Base-by-base conservation (phyloP, 2,113 vertebrate species). In the Octodon degus region DNA sequence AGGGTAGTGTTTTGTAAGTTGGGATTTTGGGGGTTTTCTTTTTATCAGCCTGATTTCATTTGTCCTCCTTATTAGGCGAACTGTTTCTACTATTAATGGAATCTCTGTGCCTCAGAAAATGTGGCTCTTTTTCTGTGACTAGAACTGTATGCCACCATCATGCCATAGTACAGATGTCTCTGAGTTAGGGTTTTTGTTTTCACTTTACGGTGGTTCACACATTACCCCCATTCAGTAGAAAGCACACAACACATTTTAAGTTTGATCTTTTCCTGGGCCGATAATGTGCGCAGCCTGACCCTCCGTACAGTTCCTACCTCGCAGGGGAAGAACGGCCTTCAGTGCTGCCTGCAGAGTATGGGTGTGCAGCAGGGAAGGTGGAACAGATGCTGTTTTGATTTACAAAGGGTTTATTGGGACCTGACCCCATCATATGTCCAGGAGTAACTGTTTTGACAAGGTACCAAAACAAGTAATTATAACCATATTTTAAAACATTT, bases 71-170 rank as follows among this genome's bases (percentile, higher is more conserved):
- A 16, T 60, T 72, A 63, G 22, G 13, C 40, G 7, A 79, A 81
- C 12, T 53, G 37, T 88, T 89, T 82, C 34, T 37, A 50, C 11
- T 81, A 12, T 72, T 86, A 80, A 32, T 47, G 20, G 32, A 20
- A 20, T 89, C 30, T 91, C 3, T 25, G 24, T 65, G 30, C 43
- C 32, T 84, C 68, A 50, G n/a, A 86, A 92, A 94, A 72, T 63
- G 8, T 1, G 68, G 19, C 32, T 53, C 12, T 77, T 32, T 68
- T 60, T 88, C 67, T 55, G 58, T 37, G 47, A 76, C 16, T 40
- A 10, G 74, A 86, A 40, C 24, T 20, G 40, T 50, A n/a, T 24
- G 63, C 47, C 24, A 3, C 89, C 43, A 50, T 90, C 32, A 74
- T 16, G 25, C 6, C 77, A 6, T 32, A 27, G 12, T 32, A 37